A percentile compares a stretch with the other conserved stretches of the same genome.
These are phyloP conservation scores for Minunthozetes semirufus DNA, from an alignment of 2,888 invertebrate genomes.

Conservation along the genomic window DNA sequence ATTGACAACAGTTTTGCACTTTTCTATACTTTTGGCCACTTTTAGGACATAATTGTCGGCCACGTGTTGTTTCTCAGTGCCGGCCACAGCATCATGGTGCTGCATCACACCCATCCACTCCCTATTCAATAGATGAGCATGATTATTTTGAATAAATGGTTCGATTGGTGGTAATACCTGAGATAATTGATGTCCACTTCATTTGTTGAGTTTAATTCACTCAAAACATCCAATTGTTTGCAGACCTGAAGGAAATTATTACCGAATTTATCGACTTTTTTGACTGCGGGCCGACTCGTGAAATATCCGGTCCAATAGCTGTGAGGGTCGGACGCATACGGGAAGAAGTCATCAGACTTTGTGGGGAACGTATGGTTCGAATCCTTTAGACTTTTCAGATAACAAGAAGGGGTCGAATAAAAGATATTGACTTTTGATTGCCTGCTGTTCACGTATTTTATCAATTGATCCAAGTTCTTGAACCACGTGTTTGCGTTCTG, in stretches of 20 bases:
- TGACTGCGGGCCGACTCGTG: conserved; percentile 59
- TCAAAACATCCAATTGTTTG: conserved; percentile 32
- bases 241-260: conserved; percentile 46
- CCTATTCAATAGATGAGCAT: background rate
- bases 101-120: conserved; percentile 54
- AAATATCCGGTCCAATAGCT: conserved; percentile 87
- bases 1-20: conserved; percentile 32
- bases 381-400: conserved; percentile 44
- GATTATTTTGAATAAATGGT: too few relatives aligned
- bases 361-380: conserved; percentile 44
- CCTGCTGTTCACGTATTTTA: conserved; percentile 59
- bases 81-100: conserved; percentile 83
- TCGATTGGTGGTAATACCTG: too few relatives aligned
- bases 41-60: conserved; percentile 71
- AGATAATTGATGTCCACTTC: background rate
- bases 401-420: conserved; percentile 56
- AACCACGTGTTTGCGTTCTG: conserved; percentile 57
- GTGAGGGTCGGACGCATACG: conserved; percentile 75
- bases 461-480: conserved; percentile 75
- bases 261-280: conserved; percentile 47
- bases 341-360: conserved; percentile 76
- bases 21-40: background rate
- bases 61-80: conserved; percentile 54
- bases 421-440: conserved; percentile 56
- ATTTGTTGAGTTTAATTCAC: background rate